These are phyloP conservation scores for Brachyhypopomus gauderio DNA, from an alignment of 2,113 vertebrate genomes.

Conservation along the genomic window DNA sequence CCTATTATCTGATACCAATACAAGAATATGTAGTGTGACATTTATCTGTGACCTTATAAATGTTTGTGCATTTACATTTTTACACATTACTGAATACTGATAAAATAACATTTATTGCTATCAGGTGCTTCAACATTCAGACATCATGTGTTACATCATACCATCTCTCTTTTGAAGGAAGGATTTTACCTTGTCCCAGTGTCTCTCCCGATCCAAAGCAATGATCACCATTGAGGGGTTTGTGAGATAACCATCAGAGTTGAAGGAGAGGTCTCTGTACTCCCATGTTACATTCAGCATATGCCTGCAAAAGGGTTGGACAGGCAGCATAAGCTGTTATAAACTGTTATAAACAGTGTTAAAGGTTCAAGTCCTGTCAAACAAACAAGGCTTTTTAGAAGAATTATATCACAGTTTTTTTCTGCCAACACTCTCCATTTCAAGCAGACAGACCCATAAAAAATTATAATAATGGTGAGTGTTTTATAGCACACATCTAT, in stretches of 20 bases:
- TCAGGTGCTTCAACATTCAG: too few species aligned
- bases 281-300: constrained; percentile 96
- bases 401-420: constrained; percentile 7
- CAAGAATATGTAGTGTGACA: too few species aligned
- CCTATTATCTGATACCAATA: too few species aligned
- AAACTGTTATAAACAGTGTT: background rate
- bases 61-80: too few species aligned
- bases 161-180: background rate
- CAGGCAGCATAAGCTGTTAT: background rate
- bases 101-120: too few species aligned
- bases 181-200: constrained; percentile 92
- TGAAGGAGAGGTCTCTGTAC: constrained; percentile 91
- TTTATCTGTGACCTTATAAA: too few species aligned
- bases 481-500: background rate
- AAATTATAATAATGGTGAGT: background rate
- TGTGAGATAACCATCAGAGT: constrained; percentile 87
- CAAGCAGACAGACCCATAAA: constrained; percentile 16
- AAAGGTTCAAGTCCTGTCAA: background rate
- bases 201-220: constrained; percentile 87
- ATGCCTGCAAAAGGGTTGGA: constrained; percentile 74
- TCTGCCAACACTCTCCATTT: background rate
- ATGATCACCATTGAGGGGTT: constrained; percentile 94
- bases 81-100: too few species aligned
- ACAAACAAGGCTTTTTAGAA: constrained; percentile 1
- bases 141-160: too few species aligned